Evolutionary conservation across 2,797 vertebrate genomes (phyloP), one percentile per base, ranked within the genome.

Genomic region (Pangasius krempfi): DNA sequence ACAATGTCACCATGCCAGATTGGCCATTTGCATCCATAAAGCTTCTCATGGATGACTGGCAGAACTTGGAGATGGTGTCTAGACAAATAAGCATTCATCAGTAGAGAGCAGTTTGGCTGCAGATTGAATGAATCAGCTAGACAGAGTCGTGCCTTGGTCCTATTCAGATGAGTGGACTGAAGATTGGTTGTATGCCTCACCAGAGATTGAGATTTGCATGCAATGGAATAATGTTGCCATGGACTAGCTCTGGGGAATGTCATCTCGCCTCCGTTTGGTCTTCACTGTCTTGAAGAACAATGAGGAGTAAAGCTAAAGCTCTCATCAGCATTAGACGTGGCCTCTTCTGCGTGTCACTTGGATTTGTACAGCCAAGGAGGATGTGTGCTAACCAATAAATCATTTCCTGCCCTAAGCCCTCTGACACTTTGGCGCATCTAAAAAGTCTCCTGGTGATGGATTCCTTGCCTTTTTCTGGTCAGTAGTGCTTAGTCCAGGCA

Each of bases 151-250:
- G 76, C 81, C 81, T 88, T 85, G 52, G n/a, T 80, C 66, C 64
- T 84, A 66, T 85, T 81, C 84, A 88, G 66, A 87, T 90, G 68
- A 52, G 73, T 72, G 86, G 88, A 87, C 80, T 88, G 87, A 88
- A 88, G 87, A 88, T 86, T 47, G 86, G 47, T 89, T 66, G 86
- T 84, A 25, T 22, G 64, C 85, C 64, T 91, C 85, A 54, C 40
- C 62, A 79, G 81, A 84, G 87, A 86, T 70, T 87, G 78, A 76
- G 85, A 90, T 90, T 90, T 84, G 87, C 87, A 89, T 87, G 86
- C 89, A 89, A 68, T 86, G 87, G 87, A 84, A 79, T 87, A 84
- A 88, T 88, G 90, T 90, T 88, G 89, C 91, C 88, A 81, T 86
- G 89, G 76, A 62, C 88, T 68, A 20, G 72, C 91, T 85, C 84